Evolutionary conservation across 2,113 vertebrate genomes (phyloP).

Genomic region (Chaetodon trifascialis): DNA sequence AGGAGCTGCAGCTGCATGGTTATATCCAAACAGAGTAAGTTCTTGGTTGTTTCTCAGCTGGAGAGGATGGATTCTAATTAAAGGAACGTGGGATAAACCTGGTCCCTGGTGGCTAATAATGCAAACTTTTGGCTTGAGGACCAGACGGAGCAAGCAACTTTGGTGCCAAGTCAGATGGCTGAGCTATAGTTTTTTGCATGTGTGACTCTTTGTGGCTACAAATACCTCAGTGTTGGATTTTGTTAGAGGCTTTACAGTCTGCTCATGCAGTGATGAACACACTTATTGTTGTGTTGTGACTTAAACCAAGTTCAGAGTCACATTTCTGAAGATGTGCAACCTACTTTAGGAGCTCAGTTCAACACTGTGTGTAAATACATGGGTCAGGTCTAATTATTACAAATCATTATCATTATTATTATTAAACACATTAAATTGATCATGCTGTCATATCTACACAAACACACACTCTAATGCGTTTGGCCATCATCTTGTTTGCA

Average conservation of each 20-base stretch:
- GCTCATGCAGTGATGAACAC: not conserved
- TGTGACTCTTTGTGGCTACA: slow-evolving; percentile 2
- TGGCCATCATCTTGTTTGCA: slow-evolving; percentile 16
- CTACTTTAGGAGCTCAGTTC: not conserved
- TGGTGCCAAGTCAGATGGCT: not conserved
- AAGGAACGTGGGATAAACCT: slow-evolving; percentile 31
- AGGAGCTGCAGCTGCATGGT: slow-evolving; percentile 26
- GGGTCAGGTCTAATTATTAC: not conserved
- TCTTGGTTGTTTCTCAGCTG: slow-evolving; percentile 35
- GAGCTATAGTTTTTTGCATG: slow-evolving; percentile 7
- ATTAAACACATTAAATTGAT: too few species aligned
- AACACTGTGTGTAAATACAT: slow-evolving; percentile 13
- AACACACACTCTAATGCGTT: slow-evolving; percentile 19
- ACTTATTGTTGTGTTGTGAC: not conserved
- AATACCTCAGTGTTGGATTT: not conserved
- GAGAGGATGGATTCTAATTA: slow-evolving; percentile 57
- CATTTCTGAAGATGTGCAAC: not conserved
- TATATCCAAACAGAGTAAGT: slow-evolving; percentile 30
- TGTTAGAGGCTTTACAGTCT: not conserved
- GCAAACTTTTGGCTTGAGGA: slow-evolving; percentile 34
- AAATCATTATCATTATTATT: not conserved
- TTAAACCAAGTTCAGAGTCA: not conserved
- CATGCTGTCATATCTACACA: not conserved
- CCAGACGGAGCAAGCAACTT: slow-evolving; percentile 11
- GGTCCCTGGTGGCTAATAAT: slow-evolving; percentile 44